phyloP scores from a whole-genome alignment of 2,888 invertebrate species.

The Empis livida region DNA sequence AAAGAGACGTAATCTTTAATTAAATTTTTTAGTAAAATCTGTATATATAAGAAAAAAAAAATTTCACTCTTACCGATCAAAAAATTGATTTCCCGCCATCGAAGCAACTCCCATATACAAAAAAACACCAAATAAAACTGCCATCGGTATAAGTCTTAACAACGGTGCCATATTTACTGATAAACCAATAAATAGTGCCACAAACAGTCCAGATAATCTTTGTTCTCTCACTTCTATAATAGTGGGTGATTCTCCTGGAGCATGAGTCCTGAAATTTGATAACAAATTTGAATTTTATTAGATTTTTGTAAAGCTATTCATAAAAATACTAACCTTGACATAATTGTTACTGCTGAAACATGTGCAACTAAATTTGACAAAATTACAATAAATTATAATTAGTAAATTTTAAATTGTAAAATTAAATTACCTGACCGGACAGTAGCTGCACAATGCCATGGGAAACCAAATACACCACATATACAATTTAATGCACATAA shows the following conservation, averaged over 20 bases:
- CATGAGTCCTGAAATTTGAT: slow-evolving; percentile 56
- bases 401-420: no score
- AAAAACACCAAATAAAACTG: slow-evolving; percentile 87
- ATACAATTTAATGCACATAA: slow-evolving; percentile 66
- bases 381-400: no score
- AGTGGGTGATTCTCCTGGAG: slow-evolving; percentile 82
- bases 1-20: slow-evolving; percentile 39
- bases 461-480: slow-evolving; percentile 74
- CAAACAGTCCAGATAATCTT: slow-evolving; percentile 61
- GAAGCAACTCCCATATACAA: slow-evolving; percentile 89
- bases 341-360: slow-evolving; percentile 76
- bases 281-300: no score
- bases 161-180: slow-evolving; percentile 67
- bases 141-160: slow-evolving; percentile 70
- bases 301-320: no score
- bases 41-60: no score
- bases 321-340: slow-evolving; percentile 42
- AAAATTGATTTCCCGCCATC: slow-evolving; percentile 78
- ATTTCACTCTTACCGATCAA: slow-evolving; percentile 42
- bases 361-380: slow-evolving; percentile 56
- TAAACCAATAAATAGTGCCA: slow-evolving; percentile 58
- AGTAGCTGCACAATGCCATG: slow-evolving; percentile 87
- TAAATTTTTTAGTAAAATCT: neutral
- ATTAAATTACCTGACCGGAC: slow-evolving; percentile 51
- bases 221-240: slow-evolving; percentile 78